Conservation (phyloP, 2,113 vertebrate species). For the pig (Sus scrofa) region DNA sequence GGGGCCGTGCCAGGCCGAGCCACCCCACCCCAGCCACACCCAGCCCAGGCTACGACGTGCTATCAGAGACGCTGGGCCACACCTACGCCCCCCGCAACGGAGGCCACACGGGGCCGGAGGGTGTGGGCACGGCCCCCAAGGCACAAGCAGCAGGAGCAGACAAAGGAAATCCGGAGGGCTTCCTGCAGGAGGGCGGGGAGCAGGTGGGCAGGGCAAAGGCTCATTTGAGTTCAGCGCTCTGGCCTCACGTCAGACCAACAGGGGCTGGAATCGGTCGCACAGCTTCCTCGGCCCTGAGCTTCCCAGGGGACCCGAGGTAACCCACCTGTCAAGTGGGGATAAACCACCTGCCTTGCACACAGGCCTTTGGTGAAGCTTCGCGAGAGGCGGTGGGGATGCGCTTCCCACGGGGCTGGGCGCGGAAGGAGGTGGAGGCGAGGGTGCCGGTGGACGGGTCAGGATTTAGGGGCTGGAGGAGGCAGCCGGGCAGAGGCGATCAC, state of each 20-base stretch:
- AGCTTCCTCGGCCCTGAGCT: neutral
- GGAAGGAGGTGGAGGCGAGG: fast-evolving
- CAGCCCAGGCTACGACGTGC: neutral
- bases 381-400: fast-evolving
- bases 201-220: neutral
- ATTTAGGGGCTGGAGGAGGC: no score
- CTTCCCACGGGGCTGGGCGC: neutral
- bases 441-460: fast-evolving
- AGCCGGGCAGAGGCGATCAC: neutral
- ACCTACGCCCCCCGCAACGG: fast-evolving
- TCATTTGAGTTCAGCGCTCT: neutral
- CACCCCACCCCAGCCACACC: neutral
- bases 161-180: neutral
- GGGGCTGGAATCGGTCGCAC: fast-evolving
- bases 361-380: fast-evolving
- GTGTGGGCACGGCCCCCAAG: fast-evolving
- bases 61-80: neutral
- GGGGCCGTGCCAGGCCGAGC: fast-evolving
- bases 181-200: neutral
- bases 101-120: fast-evolving
- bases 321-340: fast-evolving
- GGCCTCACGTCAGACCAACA: fast-evolving
- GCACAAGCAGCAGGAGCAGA: fast-evolving
- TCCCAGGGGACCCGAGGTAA: neutral
- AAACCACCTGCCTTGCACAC: neutral